Conservation (phyloP, 2,113 vertebrate genomes). For the Xiphophorus maculatus region DNA sequence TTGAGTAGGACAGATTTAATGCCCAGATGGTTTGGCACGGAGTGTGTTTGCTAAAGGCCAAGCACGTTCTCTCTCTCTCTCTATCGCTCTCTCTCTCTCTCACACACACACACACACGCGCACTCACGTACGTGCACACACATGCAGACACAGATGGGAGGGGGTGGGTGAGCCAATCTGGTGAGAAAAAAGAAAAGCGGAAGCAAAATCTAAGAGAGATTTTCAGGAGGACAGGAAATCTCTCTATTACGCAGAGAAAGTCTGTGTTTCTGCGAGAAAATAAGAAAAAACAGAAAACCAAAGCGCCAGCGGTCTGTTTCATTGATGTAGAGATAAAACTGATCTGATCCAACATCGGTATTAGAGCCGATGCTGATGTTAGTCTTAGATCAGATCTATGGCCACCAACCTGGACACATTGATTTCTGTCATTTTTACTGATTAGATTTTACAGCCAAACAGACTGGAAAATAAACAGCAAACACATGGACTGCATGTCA, state of each 20-base stretch:
- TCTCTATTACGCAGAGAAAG: background rate
- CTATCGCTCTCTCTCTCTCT: background rate
- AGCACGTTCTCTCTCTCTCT: slow-evolving; percentile 33
- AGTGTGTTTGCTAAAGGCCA: slow-evolving; percentile 70
- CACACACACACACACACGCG: background rate
- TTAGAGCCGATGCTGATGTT: background rate
- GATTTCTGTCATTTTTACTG: background rate
- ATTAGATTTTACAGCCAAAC: background rate
- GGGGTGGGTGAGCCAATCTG: slow-evolving; percentile 61
- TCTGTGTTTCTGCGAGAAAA: background rate
- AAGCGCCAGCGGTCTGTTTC: background rate
- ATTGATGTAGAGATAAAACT: background rate
- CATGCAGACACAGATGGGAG: slow-evolving; percentile 55
- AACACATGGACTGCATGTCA: no score
- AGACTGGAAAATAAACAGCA: background rate
- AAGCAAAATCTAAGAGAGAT: slow-evolving; percentile 43
- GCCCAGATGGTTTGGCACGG: slow-evolving; percentile 76
- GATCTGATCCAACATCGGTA: background rate
- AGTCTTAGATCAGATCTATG: no score
- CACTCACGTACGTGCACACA: no score
- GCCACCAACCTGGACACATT: no score
- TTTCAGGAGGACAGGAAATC: slow-evolving; percentile 32
- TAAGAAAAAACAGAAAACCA: background rate
- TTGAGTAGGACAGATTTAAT: slow-evolving; percentile 69
- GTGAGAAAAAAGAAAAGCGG: slow-evolving; percentile 45